Evolutionary conservation across 2,797 vertebrate species (phyloP).

Genomic region (Pantherophis vulpinus): DNA sequence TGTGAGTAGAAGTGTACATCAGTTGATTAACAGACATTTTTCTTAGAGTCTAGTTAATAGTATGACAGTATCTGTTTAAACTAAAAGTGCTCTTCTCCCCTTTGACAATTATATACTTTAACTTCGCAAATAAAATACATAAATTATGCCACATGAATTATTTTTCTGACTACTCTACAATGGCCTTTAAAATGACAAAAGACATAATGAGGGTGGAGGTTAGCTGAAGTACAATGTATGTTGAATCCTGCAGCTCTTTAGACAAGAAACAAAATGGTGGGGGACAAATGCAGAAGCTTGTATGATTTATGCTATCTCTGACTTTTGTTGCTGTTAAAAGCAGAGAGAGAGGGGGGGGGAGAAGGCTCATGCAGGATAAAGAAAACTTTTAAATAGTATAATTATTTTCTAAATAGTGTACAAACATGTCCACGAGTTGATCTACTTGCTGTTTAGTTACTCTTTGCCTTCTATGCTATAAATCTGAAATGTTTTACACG

Average conservation of each 20-base stretch:
- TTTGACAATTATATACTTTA: conserved; percentile 46
- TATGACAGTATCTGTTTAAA: conserved; percentile 32
- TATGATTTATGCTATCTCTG: neutral
- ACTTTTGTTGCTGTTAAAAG: neutral
- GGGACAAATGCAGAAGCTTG: neutral
- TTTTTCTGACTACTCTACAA: conserved; percentile 33
- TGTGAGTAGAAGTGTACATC: conserved; percentile 45
- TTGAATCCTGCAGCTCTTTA: conserved; percentile 28
- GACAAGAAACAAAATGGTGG: neutral
- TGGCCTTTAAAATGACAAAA: conserved; percentile 46
- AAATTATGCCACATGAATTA: conserved; percentile 40
- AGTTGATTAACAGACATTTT: conserved; percentile 53
- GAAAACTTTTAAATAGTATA: neutral
- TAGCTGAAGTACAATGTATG: conserved; percentile 28
- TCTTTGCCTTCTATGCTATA: neutral
- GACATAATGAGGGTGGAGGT: conserved; percentile 34
- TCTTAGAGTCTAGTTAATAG: conserved; percentile 28
- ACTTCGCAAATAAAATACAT: conserved; percentile 43
- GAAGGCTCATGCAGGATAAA: neutral
- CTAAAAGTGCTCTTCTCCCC: conserved; percentile 24
- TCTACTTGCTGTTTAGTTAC: neutral
- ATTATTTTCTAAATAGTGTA: neutral
- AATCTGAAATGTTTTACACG: neutral
- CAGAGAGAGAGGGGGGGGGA: neutral
- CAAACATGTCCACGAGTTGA: neutral